These are phyloP conservation scores for fruit fly (Drosophila melanogaster) DNA, from an alignment of 1,140 invertebrate species.

Conservation along the genomic window DNA sequence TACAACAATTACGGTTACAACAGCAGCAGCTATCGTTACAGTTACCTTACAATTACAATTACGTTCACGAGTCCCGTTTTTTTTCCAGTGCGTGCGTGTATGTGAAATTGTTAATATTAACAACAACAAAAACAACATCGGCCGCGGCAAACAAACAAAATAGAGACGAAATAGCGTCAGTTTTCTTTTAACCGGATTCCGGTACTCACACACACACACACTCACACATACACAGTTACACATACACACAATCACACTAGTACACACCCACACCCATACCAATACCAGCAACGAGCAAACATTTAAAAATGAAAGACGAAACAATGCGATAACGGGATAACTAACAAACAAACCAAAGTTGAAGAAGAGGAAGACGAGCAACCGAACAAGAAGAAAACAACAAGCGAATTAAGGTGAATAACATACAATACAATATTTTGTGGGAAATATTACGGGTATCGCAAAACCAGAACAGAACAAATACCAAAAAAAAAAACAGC, in stretches of 20 bases:
- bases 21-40: constrained; percentile 7
- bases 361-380: constrained; percentile 8
- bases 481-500: background rate
- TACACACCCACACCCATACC: constrained; percentile 1
- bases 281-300: constrained; percentile 22
- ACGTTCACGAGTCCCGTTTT: constrained; percentile 35
- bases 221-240: constrained; percentile 5
- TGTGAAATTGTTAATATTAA: constrained; percentile 29
- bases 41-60: constrained; percentile 27
- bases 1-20: constrained; percentile 17
- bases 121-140: background rate
- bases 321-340: constrained; percentile 65
- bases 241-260: constrained; percentile 1
- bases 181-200: constrained; percentile 39
- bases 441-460: background rate
- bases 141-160: background rate
- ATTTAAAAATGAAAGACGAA: constrained; percentile 61
- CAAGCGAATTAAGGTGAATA: constrained; percentile 39
- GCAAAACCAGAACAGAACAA: background rate
- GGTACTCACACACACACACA: constrained; percentile 15
- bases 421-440: constrained; percentile 16
- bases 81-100: constrained; percentile 69
- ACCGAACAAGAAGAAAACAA: constrained; percentile 6
- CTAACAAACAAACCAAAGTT: constrained; percentile 41
- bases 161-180: constrained; percentile 13